Conservation (phyloP, 2,888 invertebrate species). For the Stegophylla sp. region DNA sequence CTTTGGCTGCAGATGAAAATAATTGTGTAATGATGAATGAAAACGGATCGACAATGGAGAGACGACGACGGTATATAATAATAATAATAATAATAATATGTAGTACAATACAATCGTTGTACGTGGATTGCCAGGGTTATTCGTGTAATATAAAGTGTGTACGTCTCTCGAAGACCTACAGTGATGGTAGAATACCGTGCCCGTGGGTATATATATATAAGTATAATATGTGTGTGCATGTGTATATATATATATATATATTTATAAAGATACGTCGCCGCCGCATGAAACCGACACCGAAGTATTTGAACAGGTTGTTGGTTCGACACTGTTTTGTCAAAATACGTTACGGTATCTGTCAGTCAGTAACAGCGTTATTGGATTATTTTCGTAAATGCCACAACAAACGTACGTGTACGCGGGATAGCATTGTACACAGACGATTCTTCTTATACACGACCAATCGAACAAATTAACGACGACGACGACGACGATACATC, state of each 20-base stretch:
- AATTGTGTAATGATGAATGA: slow-evolving; percentile 55
- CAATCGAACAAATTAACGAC: slow-evolving; percentile 48
- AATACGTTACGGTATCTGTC: slow-evolving; percentile 57
- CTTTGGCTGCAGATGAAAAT: slow-evolving; percentile 24
- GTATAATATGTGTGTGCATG: too few species aligned
- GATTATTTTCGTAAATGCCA: slow-evolving; percentile 49
- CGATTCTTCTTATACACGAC: slow-evolving; percentile 23
- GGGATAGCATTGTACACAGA: background rate
- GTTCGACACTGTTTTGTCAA: slow-evolving; percentile 56
- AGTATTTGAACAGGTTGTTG: slow-evolving; percentile 53
- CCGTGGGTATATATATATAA: background rate
- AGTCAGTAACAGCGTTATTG: slow-evolving; percentile 52
- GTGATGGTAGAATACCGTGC: background rate
- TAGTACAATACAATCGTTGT: slow-evolving; percentile 14
- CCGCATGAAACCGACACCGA: slow-evolving; percentile 20
- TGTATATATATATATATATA: background rate
- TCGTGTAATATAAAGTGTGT: background rate
- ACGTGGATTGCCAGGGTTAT: background rate
- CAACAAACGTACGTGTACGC: slow-evolving; percentile 8
- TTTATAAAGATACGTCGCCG: background rate
- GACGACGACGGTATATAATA: too few species aligned
- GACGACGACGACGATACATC: too few species aligned
- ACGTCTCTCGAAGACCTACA: background rate
- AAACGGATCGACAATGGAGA: slow-evolving; percentile 36
- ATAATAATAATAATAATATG: too few species aligned